Evolutionary conservation across 2,888 invertebrate species (phyloP).

Genomic region (Lymantria monacha): DNA sequence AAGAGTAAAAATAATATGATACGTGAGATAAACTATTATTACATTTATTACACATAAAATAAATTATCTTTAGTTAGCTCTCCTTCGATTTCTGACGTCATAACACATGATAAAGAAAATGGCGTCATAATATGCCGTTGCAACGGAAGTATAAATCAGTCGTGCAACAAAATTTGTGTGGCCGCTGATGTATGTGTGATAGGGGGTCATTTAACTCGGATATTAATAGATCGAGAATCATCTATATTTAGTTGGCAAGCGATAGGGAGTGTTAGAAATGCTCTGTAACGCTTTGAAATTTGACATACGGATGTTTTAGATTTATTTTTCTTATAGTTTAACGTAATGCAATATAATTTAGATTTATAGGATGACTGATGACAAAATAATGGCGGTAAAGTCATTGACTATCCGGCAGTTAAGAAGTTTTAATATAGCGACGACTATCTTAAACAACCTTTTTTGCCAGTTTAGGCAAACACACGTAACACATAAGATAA

Average conservation of each 20-base stretch:
- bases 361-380: too few species aligned
- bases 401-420: too few species aligned
- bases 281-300: constrained; percentile 25
- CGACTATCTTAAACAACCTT: too few species aligned
- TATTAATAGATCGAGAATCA: constrained; percentile 29
- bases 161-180: constrained; percentile 5
- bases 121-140: constrained; percentile 4
- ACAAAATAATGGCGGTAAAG: too few species aligned
- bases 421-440: too few species aligned
- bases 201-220: constrained; percentile 38
- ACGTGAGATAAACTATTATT: too few species aligned
- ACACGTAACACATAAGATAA: too few species aligned
- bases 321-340: background rate
- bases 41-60: too few species aligned
- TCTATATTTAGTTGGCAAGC: constrained; percentile 21
- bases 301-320: constrained; percentile 8
- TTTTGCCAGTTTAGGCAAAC: too few species aligned
- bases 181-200: constrained; percentile 18
- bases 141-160: constrained; percentile 5
- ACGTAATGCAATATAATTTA: too few species aligned
- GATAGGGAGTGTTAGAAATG: constrained; percentile 12
- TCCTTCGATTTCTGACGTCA: constrained; percentile 3
- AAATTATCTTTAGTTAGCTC: too few species aligned
- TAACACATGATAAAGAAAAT: background rate
- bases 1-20: too few species aligned